Base-by-base conservation (phyloP, 1,140 invertebrate species). In the Brachionus angularis region DNA sequence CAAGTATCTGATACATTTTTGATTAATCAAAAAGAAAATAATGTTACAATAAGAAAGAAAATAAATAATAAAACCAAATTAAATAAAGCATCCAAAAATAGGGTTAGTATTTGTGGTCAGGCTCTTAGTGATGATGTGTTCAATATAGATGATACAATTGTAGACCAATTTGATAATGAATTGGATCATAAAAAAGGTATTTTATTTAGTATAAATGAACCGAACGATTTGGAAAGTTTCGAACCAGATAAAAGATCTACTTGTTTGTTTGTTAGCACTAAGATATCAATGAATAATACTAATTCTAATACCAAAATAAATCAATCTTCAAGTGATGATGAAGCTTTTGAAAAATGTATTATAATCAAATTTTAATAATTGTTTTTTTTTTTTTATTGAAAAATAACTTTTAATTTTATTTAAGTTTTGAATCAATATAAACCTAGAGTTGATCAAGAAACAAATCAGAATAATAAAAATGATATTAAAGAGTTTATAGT, bases 161-260 rank as follows among this genome's bases (percentile, higher is more conserved):
- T 67, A n/a, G 62, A 67, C 27, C 42, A 67, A 50, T 67, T 47
- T 23, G 62, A 67, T 23, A 67, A 67, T 31, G 62, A 67, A 50
- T 21, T 47, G 4, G 62, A 67, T 34, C 42, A 46, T 4, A 46
- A 47, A 47, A 67, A 50, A 47, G 62, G 62, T 10, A 16, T 67
- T 31, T 34, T 67, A 3, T 34, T 23, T 18, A 67, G 62, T 42
- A 50, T 67, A 21, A 47, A 34, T 46, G 42, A 46, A 36, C 8
- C 25, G 21, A 47, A 50, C n/a, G 62, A 47, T n/a, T 8, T 34
- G 12, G 27, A 67, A n/a, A 12, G 12, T 39, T 14, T 2, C 36
- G 4, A 27, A 12, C 7, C 53, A 58, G n/a, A n/a, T n/a, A n/a
- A n/a, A n/a, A n/a, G n/a, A 39, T 7, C 23, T 12, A 58, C 33